Evolutionary conservation across 1,140 invertebrate genomes (phyloP), one percentile per base, ranked within the genome.

Genomic region (Drosophila miranda): DNA sequence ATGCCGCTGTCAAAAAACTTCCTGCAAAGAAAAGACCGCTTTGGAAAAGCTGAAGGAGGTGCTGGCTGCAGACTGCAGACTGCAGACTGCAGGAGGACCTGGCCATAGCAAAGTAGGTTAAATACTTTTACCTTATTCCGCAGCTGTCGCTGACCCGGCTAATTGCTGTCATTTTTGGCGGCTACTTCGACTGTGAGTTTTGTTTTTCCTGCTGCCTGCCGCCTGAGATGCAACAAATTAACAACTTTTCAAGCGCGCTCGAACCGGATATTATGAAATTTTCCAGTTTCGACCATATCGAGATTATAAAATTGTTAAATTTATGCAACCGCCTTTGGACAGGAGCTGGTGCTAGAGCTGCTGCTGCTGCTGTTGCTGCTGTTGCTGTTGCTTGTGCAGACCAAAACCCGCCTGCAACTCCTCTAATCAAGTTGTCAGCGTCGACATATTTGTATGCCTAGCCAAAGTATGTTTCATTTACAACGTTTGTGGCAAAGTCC

Each of bases 241-340:
- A 82, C 82, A 87, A 86, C 82, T 87, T 87, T 86, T 86, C 82
- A 87, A 87, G 82, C 83, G 67, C 82, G 78, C 75, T 70, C 49
- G 67, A 87, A 87, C 82, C 82, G 82, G 82, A 87, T 78, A 78
- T 87, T 87, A 87, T 88, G 82, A 87, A 87, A 87, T 82, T 82
- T 59, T 52, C 83, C 83, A 87, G 82, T 86, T 86, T 80, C 64
- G 74, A 51, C 77, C 69, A 84, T 63, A 86, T 81, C 81, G 73
- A 78, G 81, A 86, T 86, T 87, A 72, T 82, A 82, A 78, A 87
- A 75, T 86, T 76, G 74, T 48, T 80, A 68, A 87, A 87, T 87
- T 87, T 87, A 87, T 87, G 82, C 82, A 87, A 87, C 78, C 63
- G 80, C 62, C 44, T 8, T 41, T 45, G 48, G 41, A 59, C 38